Base-by-base conservation (phyloP, 2,113 vertebrate species). In the Ctenomys sociabilis region DNA sequence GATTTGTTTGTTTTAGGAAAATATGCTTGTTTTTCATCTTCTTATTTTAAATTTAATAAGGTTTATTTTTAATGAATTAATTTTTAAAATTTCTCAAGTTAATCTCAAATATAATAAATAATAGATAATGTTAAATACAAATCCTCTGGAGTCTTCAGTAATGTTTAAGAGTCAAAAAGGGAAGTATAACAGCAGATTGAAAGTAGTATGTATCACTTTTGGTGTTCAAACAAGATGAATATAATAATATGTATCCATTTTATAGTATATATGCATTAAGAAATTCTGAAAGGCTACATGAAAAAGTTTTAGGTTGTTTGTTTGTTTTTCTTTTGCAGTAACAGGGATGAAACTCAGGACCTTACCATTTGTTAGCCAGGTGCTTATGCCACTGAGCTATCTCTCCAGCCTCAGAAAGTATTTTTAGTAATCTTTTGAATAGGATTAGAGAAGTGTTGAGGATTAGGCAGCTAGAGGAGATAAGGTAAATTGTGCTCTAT, bases 1-100 rank as follows among this genome's bases (percentile, higher is more conserved):
- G 61, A 85, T 32, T 72, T 40, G 35, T 24, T 89, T 95, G 35
- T 24, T 89, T 95, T 82, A 92, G 70, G 32, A 87, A n/a, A 82
- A 73, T 73, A 43, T 13, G 43, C 30, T 78, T 54, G 66, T 72
- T 95, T 70, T 87, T 94, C 78, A 54, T 92, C 75, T 81, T 85
- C 17, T 66, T 84, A 78, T 35, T 32, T 73, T 91, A 85, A 35
- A 64, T 80, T 12, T 72, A 35, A n/a, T 84, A 57, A 64, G 14
- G 54, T 73, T 40, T 40, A 63, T 37, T 96, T 83, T 89, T 93
- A 87, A 40, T 94, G 54, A 88, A 35, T 84, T 75, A 80, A 70
- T 52, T 80, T 61, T 14, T 61, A 59, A 66, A 87, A 61, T 72
- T 61, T 64, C 66, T 90, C 37, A 84, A 13, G 49, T 91, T 89